Evolutionary conservation across 2,797 vertebrate genomes (phyloP).

Genomic region (Channa striata): DNA sequence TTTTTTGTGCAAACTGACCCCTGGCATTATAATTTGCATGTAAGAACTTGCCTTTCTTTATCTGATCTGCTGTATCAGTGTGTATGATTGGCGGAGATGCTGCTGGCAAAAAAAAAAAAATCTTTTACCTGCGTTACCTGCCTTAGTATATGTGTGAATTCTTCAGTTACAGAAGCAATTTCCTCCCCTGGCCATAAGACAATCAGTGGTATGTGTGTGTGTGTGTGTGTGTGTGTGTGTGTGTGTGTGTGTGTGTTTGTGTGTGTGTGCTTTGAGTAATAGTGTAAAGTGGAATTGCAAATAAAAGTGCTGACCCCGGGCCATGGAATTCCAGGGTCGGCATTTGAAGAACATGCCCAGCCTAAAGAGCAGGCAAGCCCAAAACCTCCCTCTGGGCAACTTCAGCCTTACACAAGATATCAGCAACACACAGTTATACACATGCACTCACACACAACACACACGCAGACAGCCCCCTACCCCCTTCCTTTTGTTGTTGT

Average conservation of each 20-base stretch:
- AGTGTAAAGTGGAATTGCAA: conserved; percentile 70
- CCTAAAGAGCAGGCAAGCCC: conserved; percentile 72
- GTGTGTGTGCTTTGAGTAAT: conserved; percentile 45
- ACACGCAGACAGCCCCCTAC: conserved; percentile 72
- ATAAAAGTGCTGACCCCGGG: conserved; percentile 73
- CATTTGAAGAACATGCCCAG: conserved; percentile 77
- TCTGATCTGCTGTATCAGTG: conserved; percentile 59
- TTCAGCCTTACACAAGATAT: conserved; percentile 68
- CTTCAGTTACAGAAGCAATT: conserved; percentile 48
- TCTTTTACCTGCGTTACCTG: conserved; percentile 16
- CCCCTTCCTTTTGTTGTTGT: conserved; percentile 80
- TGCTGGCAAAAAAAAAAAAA: conserved; percentile 69
- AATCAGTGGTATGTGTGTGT: conserved; percentile 39
- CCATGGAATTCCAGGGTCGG: conserved; percentile 77
- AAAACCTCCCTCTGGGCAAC: conserved; percentile 67
- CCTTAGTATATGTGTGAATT: conserved; percentile 58
- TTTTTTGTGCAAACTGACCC: conserved; percentile 40
- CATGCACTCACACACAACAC: conserved; percentile 37
- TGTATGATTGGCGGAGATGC: conserved; percentile 42
- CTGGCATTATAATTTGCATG: conserved; percentile 53
- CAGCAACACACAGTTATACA: conserved; percentile 51
- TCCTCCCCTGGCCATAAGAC: conserved; percentile 42
- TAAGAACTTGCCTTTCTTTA: conserved; percentile 63
- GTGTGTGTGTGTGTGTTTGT: conserved; percentile 32
- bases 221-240: conserved; percentile 34